Evolutionary conservation across 2,797 vertebrate species (phyloP), one percentile per base, ranked within the genome.

Genomic region (Amazonetta brasiliensis): DNA sequence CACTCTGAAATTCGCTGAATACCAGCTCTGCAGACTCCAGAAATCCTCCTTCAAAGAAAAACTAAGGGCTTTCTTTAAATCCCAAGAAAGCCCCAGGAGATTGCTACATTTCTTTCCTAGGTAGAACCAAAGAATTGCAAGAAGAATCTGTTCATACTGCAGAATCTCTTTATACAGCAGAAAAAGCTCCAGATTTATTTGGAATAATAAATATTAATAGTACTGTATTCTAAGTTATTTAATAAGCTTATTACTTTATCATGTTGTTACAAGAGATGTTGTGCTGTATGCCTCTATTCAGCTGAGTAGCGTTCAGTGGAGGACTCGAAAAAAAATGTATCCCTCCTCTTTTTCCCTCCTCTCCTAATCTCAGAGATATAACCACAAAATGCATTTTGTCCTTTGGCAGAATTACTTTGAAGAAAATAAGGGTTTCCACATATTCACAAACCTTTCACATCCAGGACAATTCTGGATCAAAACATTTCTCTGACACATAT

Each of bases 1-100:
- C 35, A 71, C 37, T 80, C 30, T 55, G 54, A 87, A 87, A 89
- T 75, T 83, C 66, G 20, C 22, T 72, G 58, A 79, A 83, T 23
- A 66, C 8, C 66, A 89, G 21, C 11, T 35, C 14, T 35, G 30
- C 41, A 46, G 17, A 52, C 69, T 89, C 37, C 52, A 77, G 62
- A 83, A 93, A 84, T 52, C 16, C 7, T 9, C 9, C 33, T 91
- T 93, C 75, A 89, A 96, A 95, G 76, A 54, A 91, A 81, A 91
- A 43, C 41, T 69, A 33, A 46, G n/a, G 44, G 44, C 22, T 94
- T 89, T 72, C 54, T 81, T 89, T 83, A 60, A 83, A 89, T 43
- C 37, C 17, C 60, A 58, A 66, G 39, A 85, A 87, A 95, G 28
- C 23, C 33, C 31, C 30, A 43, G 69, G 76, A 93, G 41, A 66